Base-by-base conservation (phyloP, 1,140 invertebrate genomes). In the Lepidostoma basale region DNA sequence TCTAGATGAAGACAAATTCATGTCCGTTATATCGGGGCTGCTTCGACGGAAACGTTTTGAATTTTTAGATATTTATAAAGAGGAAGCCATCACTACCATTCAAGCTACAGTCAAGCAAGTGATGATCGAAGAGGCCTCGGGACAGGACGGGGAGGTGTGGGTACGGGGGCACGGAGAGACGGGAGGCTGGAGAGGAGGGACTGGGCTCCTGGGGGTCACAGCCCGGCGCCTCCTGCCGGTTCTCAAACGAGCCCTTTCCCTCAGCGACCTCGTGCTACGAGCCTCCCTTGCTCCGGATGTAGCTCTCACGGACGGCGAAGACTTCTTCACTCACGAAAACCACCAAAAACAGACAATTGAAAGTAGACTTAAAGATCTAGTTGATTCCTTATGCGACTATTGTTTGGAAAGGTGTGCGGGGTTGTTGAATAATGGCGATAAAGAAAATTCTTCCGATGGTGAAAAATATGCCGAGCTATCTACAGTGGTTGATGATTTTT, bases 401-500 rank as follows among this genome's bases (percentile, higher is more conserved):
- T 94, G 94, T 69, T 93, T 97, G 79, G 95, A 97, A 77, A 83
- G 92, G 70, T 90, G 94, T 82, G 93, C 94, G 64, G 92, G 93
- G 80, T 82, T 97, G 40, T 86, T 97, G 36, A 88, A 89, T 28
- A 89, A 90, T 54, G 87, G 92, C 82, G 88, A 88, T 59, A 82
- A 83, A 58, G 90, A 91, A 72, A 85, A 87, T 72, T 83, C 84
- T 63, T 80, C 83, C 10, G 87, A 89, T 12, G 86, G 92, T 36
- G 77, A 84, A 73, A 92, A 97, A 78, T 89, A 98, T 75, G 88
- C 89, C 33, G 86, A 89, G 75, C 78, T 98, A 30, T 89, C 91
- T 0, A 84, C 86, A 68, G 87, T 92, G 72, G 91, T 97, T 3
- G 92, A 96, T 73, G 81, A 84, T 40, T 96, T 97, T 77, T 90